phyloP scores from a whole-genome alignment of 2,888 invertebrate species.

The Leptopilina myrica region DNA sequence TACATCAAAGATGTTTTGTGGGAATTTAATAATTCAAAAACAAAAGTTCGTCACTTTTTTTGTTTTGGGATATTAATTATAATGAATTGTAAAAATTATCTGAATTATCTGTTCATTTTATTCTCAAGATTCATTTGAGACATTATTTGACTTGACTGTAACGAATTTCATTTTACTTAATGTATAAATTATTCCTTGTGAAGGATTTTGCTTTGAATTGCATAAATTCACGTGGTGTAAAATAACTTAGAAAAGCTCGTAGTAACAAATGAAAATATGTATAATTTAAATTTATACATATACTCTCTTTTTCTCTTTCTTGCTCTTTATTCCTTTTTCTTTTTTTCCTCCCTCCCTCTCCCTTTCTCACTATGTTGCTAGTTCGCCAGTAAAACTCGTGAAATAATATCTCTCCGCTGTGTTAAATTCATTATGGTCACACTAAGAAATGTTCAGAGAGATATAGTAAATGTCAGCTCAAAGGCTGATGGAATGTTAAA shows the following conservation, averaged over 20 bases:
- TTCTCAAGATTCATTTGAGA: no score
- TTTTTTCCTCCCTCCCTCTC: background rate
- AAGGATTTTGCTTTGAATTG: no score
- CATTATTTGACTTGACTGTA: no score
- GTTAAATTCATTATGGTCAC: slow-evolving; percentile 5
- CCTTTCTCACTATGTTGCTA: no score
- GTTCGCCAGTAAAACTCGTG: background rate
- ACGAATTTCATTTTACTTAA: no score
- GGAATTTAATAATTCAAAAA: no score
- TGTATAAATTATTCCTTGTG: no score
- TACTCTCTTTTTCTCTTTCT: background rate
- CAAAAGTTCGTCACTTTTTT: no score
- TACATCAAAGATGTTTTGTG: no score
- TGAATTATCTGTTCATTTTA: no score
- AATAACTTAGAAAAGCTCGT: background rate
- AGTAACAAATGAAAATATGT: background rate
- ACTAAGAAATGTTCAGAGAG: slow-evolving; percentile 9
- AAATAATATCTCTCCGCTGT: background rate
- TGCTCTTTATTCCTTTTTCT: background rate
- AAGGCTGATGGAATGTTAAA: slow-evolving; percentile 14
- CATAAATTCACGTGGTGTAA: background rate
- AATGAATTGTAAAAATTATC: no score
- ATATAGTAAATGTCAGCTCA: background rate
- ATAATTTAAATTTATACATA: slow-evolving; percentile 1
- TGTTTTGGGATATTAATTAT: no score